Percentiles rank a stretch among this genome's conserved stretches.
Conservation (phyloP, 1,140 invertebrate species). For the Drosophila nigromelanica region DNA sequence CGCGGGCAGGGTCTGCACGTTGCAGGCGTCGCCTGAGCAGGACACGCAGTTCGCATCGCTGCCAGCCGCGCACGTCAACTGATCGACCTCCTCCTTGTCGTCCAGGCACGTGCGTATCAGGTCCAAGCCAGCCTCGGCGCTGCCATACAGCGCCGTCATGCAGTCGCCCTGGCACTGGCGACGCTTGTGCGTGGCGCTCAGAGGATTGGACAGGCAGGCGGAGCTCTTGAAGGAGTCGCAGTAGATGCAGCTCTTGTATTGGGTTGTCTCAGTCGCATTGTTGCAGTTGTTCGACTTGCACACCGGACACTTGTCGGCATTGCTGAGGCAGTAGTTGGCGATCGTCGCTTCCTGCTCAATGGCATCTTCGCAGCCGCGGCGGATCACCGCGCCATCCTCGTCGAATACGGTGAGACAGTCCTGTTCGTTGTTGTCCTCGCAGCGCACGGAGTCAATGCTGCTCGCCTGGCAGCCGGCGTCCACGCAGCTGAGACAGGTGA, state of each 20-base stretch:
- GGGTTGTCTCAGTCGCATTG: constrained; percentile 39
- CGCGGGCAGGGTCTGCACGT: constrained; percentile 49
- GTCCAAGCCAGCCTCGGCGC: constrained; percentile 51
- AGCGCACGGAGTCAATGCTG: constrained; percentile 10
- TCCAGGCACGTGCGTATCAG: constrained; percentile 73
- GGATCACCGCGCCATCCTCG: constrained; percentile 35
- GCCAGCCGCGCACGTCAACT: constrained; percentile 38
- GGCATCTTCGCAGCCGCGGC: constrained; percentile 66
- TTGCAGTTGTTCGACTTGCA: constrained; percentile 81
- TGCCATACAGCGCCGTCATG: constrained; percentile 73
- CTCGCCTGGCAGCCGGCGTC: constrained; percentile 32
- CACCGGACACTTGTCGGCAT: constrained; percentile 46
- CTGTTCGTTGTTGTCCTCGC: constrained; percentile 71
- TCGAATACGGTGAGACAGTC: constrained; percentile 75
- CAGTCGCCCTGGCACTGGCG: constrained; percentile 73
- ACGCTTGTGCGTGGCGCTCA: constrained; percentile 35
- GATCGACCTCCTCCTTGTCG: constrained; percentile 69
- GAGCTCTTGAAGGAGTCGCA: constrained; percentile 66
- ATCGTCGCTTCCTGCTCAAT: constrained; percentile 36
- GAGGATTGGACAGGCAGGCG: constrained; percentile 53
- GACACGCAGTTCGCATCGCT: constrained; percentile 50
- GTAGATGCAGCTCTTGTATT: constrained; percentile 70
- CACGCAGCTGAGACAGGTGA: constrained; percentile 60
- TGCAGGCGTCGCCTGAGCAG: constrained; percentile 59
- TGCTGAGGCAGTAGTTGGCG: constrained; percentile 44